Base-by-base conservation (phyloP, 1,140 invertebrate species). In the Steinernema feltiae region DNA sequence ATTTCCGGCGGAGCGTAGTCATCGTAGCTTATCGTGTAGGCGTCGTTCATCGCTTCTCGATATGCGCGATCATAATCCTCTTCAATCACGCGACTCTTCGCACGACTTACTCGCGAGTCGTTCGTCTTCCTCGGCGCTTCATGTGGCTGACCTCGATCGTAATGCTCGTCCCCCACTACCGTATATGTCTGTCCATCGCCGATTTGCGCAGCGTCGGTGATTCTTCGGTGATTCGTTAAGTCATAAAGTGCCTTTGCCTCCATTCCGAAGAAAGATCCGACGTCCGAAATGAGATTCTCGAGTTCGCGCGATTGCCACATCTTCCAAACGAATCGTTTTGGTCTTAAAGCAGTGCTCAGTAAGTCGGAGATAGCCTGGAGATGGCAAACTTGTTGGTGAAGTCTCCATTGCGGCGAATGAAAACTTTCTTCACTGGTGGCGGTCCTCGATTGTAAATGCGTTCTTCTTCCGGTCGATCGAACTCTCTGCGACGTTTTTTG, bases 301-400 rank as follows among this genome's bases (percentile, higher is more conserved):
- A 79, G 41, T 24, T 46, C 71, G 2, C 75, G 78, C n/a, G 72
- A 48, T 70, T 73, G 71, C 76, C 78, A 74, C 70, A 72, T 41
- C n/a, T 73, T 74, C 78, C 78, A 79, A 0, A 79, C 69, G 46
- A 71, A 79, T 21, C 73, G 24, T 71, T 79, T 79, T 21, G 78
- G 76, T 27, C 78, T 79, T n/a, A 41, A 74, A 79, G 32, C 41
- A 48, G 35, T 35, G 0, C 70, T 32, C 24, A 29, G 3, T 30
- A 17, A n/a, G n/a, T n/a, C n/a, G 1, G 32, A 76, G 17, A 77
- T n/a, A 24, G 1, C 30, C 0, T 24, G 31, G 69, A 75, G 41
- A 70, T 21, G 18, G 35, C 74, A 69, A 31, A 78, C 76, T 78
- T 78, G 71, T 76, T 35, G 30, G 69, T 63, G 53, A 63, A 63